Conservation (phyloP, 1,140 invertebrate species). For the Platorchestia sp. region DNA sequence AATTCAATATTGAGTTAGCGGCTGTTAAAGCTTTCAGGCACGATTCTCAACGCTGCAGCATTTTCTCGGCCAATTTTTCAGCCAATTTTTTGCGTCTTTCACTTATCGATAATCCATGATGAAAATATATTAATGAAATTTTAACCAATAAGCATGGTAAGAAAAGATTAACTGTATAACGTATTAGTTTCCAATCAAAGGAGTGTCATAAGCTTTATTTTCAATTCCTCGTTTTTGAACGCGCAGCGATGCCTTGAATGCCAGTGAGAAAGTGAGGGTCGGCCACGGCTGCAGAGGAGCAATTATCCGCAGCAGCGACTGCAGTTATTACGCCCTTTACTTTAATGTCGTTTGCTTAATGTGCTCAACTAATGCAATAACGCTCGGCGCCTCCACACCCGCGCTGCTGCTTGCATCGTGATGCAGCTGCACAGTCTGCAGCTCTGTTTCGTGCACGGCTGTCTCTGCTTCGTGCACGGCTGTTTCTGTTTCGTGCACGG, state of each 20-base stretch:
- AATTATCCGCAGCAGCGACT: conserved; percentile 6
- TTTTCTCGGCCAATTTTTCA: no score
- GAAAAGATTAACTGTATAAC: background rate
- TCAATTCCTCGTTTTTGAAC: background rate
- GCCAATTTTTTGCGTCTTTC: no score
- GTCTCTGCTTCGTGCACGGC: background rate
- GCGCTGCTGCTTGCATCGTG: no score
- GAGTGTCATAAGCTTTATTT: background rate
- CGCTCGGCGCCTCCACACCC: background rate
- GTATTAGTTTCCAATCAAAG: background rate
- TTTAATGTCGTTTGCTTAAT: conserved; percentile 10
- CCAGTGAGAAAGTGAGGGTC: background rate
- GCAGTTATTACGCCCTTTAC: background rate
- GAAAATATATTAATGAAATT: no score
- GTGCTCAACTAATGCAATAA: background rate
- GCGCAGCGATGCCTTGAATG: background rate
- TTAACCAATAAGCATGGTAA: no score
- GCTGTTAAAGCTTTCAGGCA: no score
- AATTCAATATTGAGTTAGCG: no score
- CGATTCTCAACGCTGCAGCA: no score
- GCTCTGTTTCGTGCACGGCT: background rate
- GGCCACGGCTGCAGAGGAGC: background rate
- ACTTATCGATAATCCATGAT: no score
- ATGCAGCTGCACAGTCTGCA: no score
- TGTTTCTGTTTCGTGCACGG: no score